A percentile compares a stretch with the other conserved stretches of the same genome.
Evolutionary conservation across 2,797 vertebrate genomes (phyloP).

Genomic region (Kryptolebias ocellatus): DNA sequence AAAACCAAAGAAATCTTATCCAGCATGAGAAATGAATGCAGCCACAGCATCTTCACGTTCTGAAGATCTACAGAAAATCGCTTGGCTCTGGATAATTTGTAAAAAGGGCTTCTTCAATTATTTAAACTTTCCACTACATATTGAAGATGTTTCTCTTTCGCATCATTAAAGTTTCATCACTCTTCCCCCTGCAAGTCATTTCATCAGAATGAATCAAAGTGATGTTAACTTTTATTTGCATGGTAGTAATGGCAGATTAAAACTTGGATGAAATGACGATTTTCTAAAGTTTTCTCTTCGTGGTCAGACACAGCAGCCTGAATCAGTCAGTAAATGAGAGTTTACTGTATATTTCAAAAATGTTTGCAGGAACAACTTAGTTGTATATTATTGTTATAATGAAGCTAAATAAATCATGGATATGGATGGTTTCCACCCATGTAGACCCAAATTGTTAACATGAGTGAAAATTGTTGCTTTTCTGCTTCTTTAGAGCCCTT

Average conservation of each 20-base stretch:
- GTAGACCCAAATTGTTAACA: constrained; percentile 8
- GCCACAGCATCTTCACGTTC: constrained; percentile 16
- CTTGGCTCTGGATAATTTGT: constrained; percentile 63
- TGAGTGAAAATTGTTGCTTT: not conserved
- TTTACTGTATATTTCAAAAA: not conserved
- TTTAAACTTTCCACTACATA: constrained; percentile 78
- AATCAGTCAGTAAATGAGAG: not conserved
- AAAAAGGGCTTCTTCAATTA: constrained; percentile 77
- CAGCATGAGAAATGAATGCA: not conserved
- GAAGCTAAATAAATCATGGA: constrained; percentile 18
- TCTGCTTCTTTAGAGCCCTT: no score
- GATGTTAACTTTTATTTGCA: constrained; percentile 53
- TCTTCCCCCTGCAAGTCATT: constrained; percentile 63
- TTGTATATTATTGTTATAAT: constrained; percentile 1
- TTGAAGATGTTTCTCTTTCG: constrained; percentile 83
- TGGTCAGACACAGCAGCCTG: constrained; percentile 18
- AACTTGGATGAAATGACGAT: constrained; percentile 27
- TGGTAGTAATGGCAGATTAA: constrained; percentile 40
- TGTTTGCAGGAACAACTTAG: not conserved
- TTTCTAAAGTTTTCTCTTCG: constrained; percentile 20
- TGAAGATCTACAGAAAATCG: constrained; percentile 1
- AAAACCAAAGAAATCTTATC: not conserved
- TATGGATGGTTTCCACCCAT: not conserved
- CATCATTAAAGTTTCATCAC: constrained; percentile 76
- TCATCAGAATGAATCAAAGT: constrained; percentile 76